A percentile compares a stretch with the other conserved stretches of the same genome.
These are phyloP conservation scores for Rhea americana DNA, from an alignment of 2,113 vertebrate species.

Conservation along the genomic window DNA sequence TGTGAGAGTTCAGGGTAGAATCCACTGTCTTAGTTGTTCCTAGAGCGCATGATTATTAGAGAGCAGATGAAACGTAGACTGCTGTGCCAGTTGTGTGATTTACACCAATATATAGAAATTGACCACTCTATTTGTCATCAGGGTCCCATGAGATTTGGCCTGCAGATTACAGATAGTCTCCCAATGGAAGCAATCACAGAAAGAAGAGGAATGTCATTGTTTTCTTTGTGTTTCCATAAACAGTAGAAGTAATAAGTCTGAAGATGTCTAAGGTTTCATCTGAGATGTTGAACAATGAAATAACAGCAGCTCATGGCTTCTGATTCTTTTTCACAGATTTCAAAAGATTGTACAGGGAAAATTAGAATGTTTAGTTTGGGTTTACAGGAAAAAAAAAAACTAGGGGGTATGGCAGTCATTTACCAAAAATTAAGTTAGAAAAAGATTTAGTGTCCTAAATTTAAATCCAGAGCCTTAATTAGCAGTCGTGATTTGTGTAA, in stretches of 20 bases:
- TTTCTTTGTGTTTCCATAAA: not conserved
- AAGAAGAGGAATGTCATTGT: not conserved
- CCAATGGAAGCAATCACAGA: conserved; percentile 25
- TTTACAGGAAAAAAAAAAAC: not conserved
- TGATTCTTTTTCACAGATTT: not conserved
- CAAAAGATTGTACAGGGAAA: not conserved
- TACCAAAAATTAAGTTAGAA: not conserved
- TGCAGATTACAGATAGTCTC: not conserved
- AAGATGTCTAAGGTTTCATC: not conserved
- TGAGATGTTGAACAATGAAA: not conserved
- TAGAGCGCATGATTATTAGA: not conserved
- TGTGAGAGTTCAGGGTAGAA: not conserved
- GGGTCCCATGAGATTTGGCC: not conserved
- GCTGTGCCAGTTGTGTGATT: not conserved
- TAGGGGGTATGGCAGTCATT: not conserved
- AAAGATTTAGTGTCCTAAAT: not conserved
- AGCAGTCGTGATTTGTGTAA: accelerated
- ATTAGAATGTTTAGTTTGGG: not conserved
- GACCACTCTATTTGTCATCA: not conserved
- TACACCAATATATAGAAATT: not conserved
- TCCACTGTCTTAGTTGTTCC: not conserved
- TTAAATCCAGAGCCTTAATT: not conserved
- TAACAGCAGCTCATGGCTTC: not conserved
- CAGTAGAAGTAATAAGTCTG: not conserved
- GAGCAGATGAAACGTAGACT: not conserved